Base-by-base conservation (phyloP, 1,140 invertebrate genomes). In the Drosophila littoralis region DNA sequence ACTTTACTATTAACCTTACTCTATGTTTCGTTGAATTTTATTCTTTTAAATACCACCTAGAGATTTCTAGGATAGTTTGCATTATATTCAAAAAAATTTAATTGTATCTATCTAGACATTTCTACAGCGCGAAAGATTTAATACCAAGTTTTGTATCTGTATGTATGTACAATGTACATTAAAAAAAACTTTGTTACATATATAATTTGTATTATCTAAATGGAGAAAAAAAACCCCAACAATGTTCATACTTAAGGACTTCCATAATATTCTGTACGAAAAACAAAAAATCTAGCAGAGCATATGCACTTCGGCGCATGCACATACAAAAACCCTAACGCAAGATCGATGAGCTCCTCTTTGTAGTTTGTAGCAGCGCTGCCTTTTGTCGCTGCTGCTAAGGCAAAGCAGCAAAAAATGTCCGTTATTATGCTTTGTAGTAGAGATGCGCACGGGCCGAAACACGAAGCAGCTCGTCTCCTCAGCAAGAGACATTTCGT, bases 271-370 rank as follows among this genome's bases (percentile, higher is more conserved):
- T 64, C 12, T n/a, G 57, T 13, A 50, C 22, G 9, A 35, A 33
- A 40, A 22, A n/a, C 32, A 57, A n/a, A 8, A 38, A 57, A 15
- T 32, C 0, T 15, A 35, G 38, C 45, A 77, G 73, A 50, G 71
- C 69, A 81, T 75, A 55, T 38, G 15, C 22, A 54, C 17, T 65
- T 69, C 76, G 81, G 60, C 79, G 57, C 72, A 72, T 64, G 35
- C 45, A 28, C 63, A 65, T 42, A 68, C 15, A 46, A 50, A 42
- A 75, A 52, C 35, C 48, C 55, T 70, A 66, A 33, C 55, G 45
- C 28, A 79, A 80, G 79, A 81, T 81, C 69, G 65, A 61, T 63
- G 64, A 58, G 54, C 65, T 60, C 43, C 72, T 60, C 59, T 72
- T 78, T 68, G 61, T 78, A 55, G 61, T 33, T 76, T 66, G 67